A percentile compares a stretch with the other conserved stretches of the same genome.
phyloP scores from a whole-genome alignment of 2,888 invertebrate genomes.

The Chloroclysta siterata region DNA sequence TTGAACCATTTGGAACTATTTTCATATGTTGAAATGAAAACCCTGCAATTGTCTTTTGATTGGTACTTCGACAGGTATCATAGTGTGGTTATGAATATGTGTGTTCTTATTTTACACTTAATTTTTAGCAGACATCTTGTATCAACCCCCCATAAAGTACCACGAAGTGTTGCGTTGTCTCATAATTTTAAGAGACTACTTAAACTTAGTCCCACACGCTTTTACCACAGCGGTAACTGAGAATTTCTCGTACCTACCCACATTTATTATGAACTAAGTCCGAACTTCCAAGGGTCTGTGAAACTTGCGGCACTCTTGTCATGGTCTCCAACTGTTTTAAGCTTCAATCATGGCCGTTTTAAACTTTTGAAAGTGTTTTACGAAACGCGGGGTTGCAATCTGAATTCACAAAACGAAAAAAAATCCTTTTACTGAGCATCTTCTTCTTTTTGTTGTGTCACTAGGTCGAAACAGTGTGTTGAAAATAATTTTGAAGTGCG shows the following conservation, averaged over 20 bases:
- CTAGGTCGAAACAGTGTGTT: no score
- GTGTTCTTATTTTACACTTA: not conserved
- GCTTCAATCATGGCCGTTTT: not conserved
- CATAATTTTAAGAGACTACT: constrained; percentile 11
- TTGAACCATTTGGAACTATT: no score
- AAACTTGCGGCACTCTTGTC: constrained; percentile 15
- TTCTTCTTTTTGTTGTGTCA: no score
- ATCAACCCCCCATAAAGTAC: not conserved
- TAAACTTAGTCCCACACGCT: not conserved
- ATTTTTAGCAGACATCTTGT: not conserved
- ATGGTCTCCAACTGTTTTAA: constrained; percentile 9
- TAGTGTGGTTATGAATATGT: no score
- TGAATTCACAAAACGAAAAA: no score
- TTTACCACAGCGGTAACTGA: constrained; percentile 5
- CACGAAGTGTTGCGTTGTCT: not conserved
- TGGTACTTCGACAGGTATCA: no score
- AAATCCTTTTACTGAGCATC: no score
- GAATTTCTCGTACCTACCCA: constrained; percentile 7
- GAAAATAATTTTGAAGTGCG: no score
- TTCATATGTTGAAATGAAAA: no score
- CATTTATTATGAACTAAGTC: constrained; percentile 21
- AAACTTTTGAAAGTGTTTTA: constrained; percentile 1
- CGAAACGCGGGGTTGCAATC: no score
- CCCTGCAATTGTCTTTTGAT: no score
- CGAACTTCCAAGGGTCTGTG: constrained; percentile 16